Percentiles rank a stretch among this genome's conserved stretches.
Evolutionary conservation across 2,888 invertebrate species (phyloP).

Genomic region (Agrotis clavis): DNA sequence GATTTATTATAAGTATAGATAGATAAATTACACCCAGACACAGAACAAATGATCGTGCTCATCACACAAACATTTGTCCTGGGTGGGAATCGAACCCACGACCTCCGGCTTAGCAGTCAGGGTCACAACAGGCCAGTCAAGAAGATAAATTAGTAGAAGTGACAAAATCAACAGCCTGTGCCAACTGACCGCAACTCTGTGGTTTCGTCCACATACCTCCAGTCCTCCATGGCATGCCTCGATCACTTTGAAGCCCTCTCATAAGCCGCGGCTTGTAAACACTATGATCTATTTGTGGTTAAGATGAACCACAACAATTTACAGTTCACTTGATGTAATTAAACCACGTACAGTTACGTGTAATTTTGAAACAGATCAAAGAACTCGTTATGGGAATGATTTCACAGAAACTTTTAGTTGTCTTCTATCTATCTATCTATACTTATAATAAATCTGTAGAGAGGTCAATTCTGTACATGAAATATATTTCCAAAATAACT

Average conservation of each 20-base stretch:
- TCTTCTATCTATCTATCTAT: no score
- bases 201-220: slow-evolving; percentile 27
- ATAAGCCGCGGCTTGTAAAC: slow-evolving; percentile 37
- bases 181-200: slow-evolving; percentile 34
- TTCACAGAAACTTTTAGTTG: slow-evolving; percentile 28
- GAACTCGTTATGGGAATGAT: slow-evolving; percentile 47
- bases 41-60: no score
- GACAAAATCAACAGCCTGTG: slow-evolving; percentile 7
- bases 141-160: no score
- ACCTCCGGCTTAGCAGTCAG: no score
- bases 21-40: no score
- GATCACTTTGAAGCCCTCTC: slow-evolving; percentile 41
- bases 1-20: no score
- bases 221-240: neutral
- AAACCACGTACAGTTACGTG: slow-evolving; percentile 54
- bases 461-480: no score
- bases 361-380: slow-evolving; percentile 54
- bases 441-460: no score
- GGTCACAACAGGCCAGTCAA: no score
- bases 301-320: slow-evolving; percentile 50
- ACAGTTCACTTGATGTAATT: slow-evolving; percentile 55
- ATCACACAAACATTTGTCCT: no score
- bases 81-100: no score
- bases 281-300: slow-evolving; percentile 51
- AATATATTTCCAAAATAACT: no score